Percentiles rank a stretch among this genome's conserved stretches.
Conservation (phyloP, 2,113 vertebrate species). For the Salvelinus alpinus region DNA sequence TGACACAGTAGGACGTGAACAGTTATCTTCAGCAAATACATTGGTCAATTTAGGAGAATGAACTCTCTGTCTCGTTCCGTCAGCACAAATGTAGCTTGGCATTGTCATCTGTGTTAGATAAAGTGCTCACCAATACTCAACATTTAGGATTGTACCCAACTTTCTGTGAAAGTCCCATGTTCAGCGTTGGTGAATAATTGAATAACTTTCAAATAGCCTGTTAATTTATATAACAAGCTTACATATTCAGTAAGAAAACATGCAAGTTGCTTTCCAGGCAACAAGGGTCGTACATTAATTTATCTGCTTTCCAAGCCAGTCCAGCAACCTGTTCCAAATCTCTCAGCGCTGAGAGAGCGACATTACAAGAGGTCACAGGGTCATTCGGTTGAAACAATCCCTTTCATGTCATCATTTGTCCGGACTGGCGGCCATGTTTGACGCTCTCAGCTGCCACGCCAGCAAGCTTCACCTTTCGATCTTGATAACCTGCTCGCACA, state of each 20-base stretch:
- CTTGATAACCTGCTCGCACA: slow-evolving; percentile 87
- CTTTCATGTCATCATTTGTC: slow-evolving; percentile 18
- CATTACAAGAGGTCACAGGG: slow-evolving; percentile 40
- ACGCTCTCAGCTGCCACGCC: slow-evolving; percentile 11
- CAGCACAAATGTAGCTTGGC: background rate
- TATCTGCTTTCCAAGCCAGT: background rate
- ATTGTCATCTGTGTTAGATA: slow-evolving; percentile 1
- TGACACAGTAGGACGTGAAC: no score
- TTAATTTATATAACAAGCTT: background rate
- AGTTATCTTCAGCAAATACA: background rate
- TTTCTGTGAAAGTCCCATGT: background rate
- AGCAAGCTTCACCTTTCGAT: slow-evolving; percentile 79
- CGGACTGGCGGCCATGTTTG: background rate
- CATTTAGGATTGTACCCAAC: background rate
- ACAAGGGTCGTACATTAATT: background rate
- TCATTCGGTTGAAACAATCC: slow-evolving; percentile 27
- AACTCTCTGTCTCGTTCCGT: background rate
- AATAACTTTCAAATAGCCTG: background rate
- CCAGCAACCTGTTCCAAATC: slow-evolving; percentile 34
- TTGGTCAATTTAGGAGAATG: background rate
- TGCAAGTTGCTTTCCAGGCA: background rate
- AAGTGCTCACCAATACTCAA: background rate
- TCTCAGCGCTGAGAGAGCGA: slow-evolving; percentile 16
- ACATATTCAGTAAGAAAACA: background rate
- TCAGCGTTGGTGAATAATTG: background rate